A percentile compares a stretch with the other conserved stretches of the same genome.
phyloP scores from a whole-genome alignment of 2,797 vertebrate genomes.

The Xenentodon cancila region DNA sequence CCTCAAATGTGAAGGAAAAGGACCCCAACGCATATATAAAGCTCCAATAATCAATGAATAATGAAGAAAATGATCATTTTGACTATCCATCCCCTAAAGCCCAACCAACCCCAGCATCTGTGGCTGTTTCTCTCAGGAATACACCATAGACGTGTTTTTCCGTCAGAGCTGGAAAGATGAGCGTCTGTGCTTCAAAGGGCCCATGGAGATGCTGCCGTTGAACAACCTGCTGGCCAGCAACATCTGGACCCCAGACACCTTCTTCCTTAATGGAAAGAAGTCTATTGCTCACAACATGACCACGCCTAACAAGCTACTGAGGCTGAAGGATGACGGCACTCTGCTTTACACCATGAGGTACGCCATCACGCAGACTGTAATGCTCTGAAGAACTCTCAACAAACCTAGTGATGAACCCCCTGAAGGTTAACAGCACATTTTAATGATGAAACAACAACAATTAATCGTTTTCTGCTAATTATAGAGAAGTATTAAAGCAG shows the following conservation, averaged over 20 bases:
- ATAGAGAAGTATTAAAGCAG: background rate
- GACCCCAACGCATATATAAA: no score
- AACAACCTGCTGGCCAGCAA: conserved; percentile 97
- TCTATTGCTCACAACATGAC: conserved; percentile 98
- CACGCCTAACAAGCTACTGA: conserved; percentile 93
- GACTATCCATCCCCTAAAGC: no score
- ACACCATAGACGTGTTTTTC: conserved; percentile 97
- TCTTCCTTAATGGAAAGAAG: conserved; percentile 97
- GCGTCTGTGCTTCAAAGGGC: conserved; percentile 94
- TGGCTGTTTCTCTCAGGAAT: conserved; percentile 80
- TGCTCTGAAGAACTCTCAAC: background rate
- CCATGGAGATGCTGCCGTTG: conserved; percentile 91
- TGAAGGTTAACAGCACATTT: background rate
- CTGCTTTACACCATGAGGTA: conserved; percentile 95
- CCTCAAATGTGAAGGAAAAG: no score
- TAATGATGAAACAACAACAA: background rate
- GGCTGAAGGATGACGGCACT: conserved; percentile 92
- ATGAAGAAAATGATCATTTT: no score
- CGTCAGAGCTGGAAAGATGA: conserved; percentile 97
- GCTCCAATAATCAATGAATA: no score
- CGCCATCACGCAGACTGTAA: background rate
- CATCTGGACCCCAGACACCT: conserved; percentile 96
- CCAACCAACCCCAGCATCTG: background rate
- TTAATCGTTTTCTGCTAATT: background rate
- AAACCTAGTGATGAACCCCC: background rate